These are phyloP conservation scores for Latheticus oryzae DNA, from an alignment of 2,888 invertebrate genomes.

Conservation along the genomic window DNA sequence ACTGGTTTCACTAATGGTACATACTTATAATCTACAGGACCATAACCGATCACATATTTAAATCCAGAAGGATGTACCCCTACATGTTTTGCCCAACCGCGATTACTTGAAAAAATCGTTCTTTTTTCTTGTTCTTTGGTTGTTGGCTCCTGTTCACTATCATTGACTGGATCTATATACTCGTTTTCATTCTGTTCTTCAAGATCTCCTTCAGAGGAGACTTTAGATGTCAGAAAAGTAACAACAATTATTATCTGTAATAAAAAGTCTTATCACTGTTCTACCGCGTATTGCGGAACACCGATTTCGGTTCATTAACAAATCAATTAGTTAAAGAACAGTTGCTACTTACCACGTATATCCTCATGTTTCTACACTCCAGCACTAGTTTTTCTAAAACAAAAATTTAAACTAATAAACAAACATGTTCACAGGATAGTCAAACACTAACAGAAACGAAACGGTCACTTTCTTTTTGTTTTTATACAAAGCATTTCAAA, in stretches of 20 bases:
- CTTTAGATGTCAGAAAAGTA: constrained; percentile 35
- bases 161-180: constrained; percentile 56
- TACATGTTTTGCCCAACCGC: constrained; percentile 58
- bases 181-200: constrained; percentile 48
- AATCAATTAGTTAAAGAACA: constrained; percentile 15
- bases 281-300: constrained; percentile 20
- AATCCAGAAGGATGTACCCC: constrained; percentile 54
- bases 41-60: constrained; percentile 57
- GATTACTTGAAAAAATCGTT: constrained; percentile 56
- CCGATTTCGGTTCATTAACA: constrained; percentile 18
- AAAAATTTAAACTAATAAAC: constrained; percentile 39
- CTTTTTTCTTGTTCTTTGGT: constrained; percentile 58
- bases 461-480: constrained; percentile 59
- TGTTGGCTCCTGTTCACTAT: constrained; percentile 47
- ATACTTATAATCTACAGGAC: constrained; percentile 55
- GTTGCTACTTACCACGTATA: constrained; percentile 45
- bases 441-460: constrained; percentile 54
- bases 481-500: constrained; percentile 57
- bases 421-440: constrained; percentile 51
- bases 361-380: constrained; percentile 41
- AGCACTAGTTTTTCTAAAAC: constrained; percentile 21
- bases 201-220: constrained; percentile 47
- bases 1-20: constrained; percentile 56
- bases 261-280: constrained; percentile 12
- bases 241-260: constrained; percentile 23